phyloP scores from a whole-genome alignment of 1,140 invertebrate genomes.

The Drosophila paulistorum region DNA sequence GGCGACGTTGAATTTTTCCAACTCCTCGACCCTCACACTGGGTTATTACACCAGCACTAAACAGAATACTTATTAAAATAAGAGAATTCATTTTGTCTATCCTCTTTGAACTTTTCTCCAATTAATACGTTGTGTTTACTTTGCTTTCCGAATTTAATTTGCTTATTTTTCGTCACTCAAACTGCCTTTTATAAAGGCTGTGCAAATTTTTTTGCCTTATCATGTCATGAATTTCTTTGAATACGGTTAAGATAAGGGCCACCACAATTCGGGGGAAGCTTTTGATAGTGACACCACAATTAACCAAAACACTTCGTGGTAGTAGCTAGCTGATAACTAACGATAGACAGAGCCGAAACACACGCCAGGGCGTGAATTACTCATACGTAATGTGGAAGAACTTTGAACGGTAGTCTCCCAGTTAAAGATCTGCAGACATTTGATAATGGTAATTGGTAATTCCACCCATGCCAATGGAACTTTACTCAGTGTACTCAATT shows the following conservation, averaged over 20 bases:
- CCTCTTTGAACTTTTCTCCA: background rate
- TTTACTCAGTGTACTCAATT: constrained; percentile 17
- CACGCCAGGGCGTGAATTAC: constrained; percentile 43
- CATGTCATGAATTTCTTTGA: constrained; percentile 55
- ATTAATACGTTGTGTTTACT: constrained; percentile 17
- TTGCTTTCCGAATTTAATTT: constrained; percentile 49
- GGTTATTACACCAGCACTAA: constrained; percentile 7
- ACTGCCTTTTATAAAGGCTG: constrained; percentile 57
- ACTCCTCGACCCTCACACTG: constrained; percentile 37
- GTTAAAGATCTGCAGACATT: constrained; percentile 38
- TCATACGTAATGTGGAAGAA: constrained; percentile 58
- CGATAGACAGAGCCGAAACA: constrained; percentile 5
- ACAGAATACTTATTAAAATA: constrained; percentile 35
- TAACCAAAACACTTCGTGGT: constrained; percentile 30
- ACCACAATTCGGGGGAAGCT: constrained; percentile 55
- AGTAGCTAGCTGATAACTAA: constrained; percentile 40
- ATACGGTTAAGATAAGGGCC: constrained; percentile 50
- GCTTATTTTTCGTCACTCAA: constrained; percentile 15
- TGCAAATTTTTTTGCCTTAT: constrained; percentile 39
- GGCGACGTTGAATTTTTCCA: constrained; percentile 5
- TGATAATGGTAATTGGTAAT: constrained; percentile 13
- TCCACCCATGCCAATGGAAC: constrained; percentile 29
- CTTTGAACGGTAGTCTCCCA: constrained; percentile 37
- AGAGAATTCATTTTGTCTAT: constrained; percentile 46
- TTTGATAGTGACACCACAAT: constrained; percentile 63